These are phyloP conservation scores for Hymenochirus boettgeri DNA, from an alignment of 2,113 vertebrate genomes.

Conservation along the genomic window DNA sequence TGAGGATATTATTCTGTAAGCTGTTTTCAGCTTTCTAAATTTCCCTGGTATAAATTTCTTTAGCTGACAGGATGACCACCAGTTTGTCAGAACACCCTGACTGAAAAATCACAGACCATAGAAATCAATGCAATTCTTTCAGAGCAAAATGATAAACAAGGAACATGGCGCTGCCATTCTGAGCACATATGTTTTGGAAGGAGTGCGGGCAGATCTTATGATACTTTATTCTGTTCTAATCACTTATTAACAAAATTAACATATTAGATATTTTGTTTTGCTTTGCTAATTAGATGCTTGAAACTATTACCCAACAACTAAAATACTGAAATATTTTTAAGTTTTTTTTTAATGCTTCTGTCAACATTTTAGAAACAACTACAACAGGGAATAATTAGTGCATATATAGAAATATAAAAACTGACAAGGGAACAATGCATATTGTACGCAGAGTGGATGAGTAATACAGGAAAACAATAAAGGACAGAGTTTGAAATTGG, in stretches of 20 bases:
- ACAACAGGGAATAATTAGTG: too few relatives aligned
- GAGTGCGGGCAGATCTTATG: background rate
- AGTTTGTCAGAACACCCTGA: slow-evolving; percentile 29
- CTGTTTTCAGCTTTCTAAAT: slow-evolving; percentile 17
- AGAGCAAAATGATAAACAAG: slow-evolving; percentile 16
- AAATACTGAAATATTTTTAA: slow-evolving; percentile 4
- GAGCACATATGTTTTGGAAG: background rate
- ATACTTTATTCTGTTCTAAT: slow-evolving; percentile 10
- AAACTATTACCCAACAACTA: slow-evolving; percentile 27
- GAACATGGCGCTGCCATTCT: background rate
- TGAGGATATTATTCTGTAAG: slow-evolving; percentile 13
- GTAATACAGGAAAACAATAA: too few relatives aligned
- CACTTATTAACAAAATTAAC: slow-evolving; percentile 25
- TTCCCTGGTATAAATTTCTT: slow-evolving; percentile 2
- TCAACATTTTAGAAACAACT: too few relatives aligned
- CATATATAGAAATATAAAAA: too few relatives aligned
- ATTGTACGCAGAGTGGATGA: too few relatives aligned
- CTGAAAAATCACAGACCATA: slow-evolving; percentile 27
- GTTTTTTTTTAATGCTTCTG: too few relatives aligned
- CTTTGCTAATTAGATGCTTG: background rate
- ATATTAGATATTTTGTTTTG: slow-evolving; percentile 10
- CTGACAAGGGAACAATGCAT: too few relatives aligned
- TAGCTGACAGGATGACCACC: slow-evolving; percentile 20
- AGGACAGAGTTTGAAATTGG: too few relatives aligned
- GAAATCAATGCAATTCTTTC: slow-evolving; percentile 17